Conservation (phyloP, 1,140 invertebrate species). For the Solen grandis region DNA sequence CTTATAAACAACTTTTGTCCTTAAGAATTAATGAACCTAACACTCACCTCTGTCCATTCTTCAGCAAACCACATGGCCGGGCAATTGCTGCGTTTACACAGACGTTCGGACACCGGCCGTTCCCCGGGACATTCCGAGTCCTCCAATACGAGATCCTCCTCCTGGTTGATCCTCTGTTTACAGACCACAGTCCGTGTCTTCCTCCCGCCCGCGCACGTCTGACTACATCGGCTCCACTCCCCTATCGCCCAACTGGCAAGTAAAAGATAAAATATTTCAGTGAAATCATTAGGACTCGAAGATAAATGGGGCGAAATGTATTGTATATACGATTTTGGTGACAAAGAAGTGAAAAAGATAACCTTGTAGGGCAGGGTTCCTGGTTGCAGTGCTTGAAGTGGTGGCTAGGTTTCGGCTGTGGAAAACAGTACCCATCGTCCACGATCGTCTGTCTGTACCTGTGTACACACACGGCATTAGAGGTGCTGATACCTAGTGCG, state of each 20-base stretch:
- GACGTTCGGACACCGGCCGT: conserved; percentile 81
- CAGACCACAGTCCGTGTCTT: conserved; percentile 68
- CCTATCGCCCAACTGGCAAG: conserved; percentile 71
- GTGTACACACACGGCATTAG: conserved; percentile 67
- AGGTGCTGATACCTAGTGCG: conserved; percentile 70
- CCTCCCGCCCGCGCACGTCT: conserved; percentile 71
- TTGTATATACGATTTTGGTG: not conserved
- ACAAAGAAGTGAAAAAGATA: conserved; percentile 26
- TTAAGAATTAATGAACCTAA: not conserved
- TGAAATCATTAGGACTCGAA: no score
- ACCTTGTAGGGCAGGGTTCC: conserved; percentile 72
- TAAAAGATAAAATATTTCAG: no score
- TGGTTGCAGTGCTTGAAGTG: conserved; percentile 70
- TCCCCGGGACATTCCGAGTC: conserved; percentile 78
- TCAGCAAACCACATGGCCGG: conserved; percentile 86
- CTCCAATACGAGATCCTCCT: conserved; percentile 67
- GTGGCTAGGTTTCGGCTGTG: conserved; percentile 67
- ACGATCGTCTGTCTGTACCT: conserved; percentile 65
- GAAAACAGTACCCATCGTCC: conserved; percentile 66
- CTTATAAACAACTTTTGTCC: no score
- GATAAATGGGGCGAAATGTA: not conserved
- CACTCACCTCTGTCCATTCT: conserved; percentile 88
- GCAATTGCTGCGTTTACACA: conserved; percentile 85
- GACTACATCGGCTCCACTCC: conserved; percentile 71
- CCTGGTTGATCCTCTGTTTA: conserved; percentile 69